Percentiles rank a stretch among this genome's conserved stretches.
These are phyloP conservation scores for Phortica variegata DNA, from an alignment of 1,140 invertebrate genomes.

Conservation along the genomic window DNA sequence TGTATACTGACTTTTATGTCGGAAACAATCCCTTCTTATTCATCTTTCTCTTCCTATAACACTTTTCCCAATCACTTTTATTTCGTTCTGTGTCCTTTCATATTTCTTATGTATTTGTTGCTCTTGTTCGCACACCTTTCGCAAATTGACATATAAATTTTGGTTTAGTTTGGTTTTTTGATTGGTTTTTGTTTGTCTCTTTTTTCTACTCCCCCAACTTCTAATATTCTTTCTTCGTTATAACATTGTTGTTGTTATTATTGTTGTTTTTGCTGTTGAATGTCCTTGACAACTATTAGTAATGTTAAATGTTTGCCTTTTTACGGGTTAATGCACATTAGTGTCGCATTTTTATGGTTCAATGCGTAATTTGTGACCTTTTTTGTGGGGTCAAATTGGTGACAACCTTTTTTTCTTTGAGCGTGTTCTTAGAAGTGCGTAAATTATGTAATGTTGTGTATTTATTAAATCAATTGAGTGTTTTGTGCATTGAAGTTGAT, in stretches of 20 bases:
- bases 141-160: slow-evolving; percentile 46
- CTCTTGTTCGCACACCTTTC: slow-evolving; percentile 28
- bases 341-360: slow-evolving; percentile 49
- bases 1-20: too few relatives aligned
- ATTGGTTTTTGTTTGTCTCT: slow-evolving; percentile 30
- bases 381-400: too few relatives aligned
- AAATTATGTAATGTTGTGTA: too few relatives aligned
- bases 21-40: slow-evolving; percentile 30
- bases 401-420: too few relatives aligned
- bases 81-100: slow-evolving; percentile 4
- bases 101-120: not conserved
- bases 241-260: slow-evolving; percentile 31
- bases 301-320: slow-evolving; percentile 45
- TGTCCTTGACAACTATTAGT: slow-evolving; percentile 22
- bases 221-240: too few relatives aligned
- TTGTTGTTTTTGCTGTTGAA: slow-evolving; percentile 1
- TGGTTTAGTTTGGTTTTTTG: slow-evolving; percentile 32
- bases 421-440: too few relatives aligned
- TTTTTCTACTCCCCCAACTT: slow-evolving; percentile 29
- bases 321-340: slow-evolving; percentile 44
- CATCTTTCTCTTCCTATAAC: slow-evolving; percentile 3
- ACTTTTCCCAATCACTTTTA: slow-evolving; percentile 23
- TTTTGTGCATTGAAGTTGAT: too few relatives aligned
- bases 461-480: too few relatives aligned
- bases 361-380: slow-evolving; percentile 14